Base-by-base conservation (phyloP, 2,888 invertebrate species). In the Masnerella sp. region DNA sequence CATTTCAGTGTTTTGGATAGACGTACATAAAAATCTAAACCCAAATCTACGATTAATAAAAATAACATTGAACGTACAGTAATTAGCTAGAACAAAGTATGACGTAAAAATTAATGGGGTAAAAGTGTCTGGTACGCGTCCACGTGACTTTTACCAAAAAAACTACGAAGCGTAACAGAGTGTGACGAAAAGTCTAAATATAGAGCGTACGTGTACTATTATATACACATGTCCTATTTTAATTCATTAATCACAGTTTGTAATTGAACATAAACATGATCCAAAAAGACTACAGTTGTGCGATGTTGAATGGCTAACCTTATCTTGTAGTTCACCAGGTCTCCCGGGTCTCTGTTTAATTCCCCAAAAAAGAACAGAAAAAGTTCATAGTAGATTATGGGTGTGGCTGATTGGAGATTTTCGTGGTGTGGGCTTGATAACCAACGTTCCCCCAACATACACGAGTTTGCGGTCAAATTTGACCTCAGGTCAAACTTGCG, bases 291-390 rank as follows among this genome's bases (percentile, higher is more conserved):
- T 64, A 74, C 78, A 38, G 45, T 36, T 61, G 65, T 69, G 59
- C 59, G 69, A 69, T 64, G 70, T 58, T 65, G 61, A 38, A 32
- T 58, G 74, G 80, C 93, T 93, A 91, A 94, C 94, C 89, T 80
- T 78, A 75, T 94, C 93, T 90, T 91, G 92, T 90, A 94, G 90
- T 91, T 92, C 93, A 89, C 94, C 95, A 88, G 94, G 94, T 88
- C 94, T 93, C 89, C 90, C 91, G 89, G 91, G 88, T 88, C 90
- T 79, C 80, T 80, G 78, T 79, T 89, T 91, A 91, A 91, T 90
- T 91, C 90, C 90, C 91, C 89, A 90, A 90, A 81, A 78, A 79
- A 77, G 79, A 81, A 78, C 76, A 77, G 58, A 79, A 74, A 52
- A 73, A 11, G 14, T 40, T 74, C 59, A 70, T 61, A 54, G 54